Conservation (phyloP, 1,140 invertebrate species). For the Calliphora vicina region DNA sequence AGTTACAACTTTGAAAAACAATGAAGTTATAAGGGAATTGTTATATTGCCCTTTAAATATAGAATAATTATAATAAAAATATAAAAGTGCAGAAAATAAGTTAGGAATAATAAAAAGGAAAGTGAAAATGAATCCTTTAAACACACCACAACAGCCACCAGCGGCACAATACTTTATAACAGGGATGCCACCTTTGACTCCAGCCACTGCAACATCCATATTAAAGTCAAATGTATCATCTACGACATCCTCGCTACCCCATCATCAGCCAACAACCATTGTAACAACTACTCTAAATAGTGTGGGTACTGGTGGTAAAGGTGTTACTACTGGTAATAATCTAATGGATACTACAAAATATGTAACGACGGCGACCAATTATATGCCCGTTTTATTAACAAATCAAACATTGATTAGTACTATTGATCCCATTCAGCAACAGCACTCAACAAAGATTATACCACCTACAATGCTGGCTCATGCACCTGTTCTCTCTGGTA, state of each 20-base stretch:
- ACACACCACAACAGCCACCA: not conserved
- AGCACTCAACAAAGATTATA: not conserved
- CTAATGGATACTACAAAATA: not conserved
- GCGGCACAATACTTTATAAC: constrained; percentile 17
- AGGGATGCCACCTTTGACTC: constrained; percentile 19
- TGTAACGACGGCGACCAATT: not conserved
- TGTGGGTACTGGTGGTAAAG: not conserved
- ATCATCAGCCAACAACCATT: not conserved
- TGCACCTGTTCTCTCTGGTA: not conserved
- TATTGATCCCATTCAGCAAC: not conserved
- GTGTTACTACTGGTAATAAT: not conserved
- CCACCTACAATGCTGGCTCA: not conserved
- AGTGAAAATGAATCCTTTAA: constrained; percentile 16
- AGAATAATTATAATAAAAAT: not conserved
- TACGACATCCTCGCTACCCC: not conserved
- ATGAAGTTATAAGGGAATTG: not conserved
- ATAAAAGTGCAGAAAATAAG: not conserved
- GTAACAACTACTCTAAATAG: not conserved
- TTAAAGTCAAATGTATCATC: not conserved
- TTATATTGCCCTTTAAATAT: not conserved
- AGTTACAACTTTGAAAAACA: constrained; percentile 26
- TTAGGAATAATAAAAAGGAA: not conserved
- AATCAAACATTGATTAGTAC: constrained; percentile 25
- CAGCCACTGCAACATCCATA: not conserved
- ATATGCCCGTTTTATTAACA: constrained; percentile 22